A percentile compares a stretch with the other conserved stretches of the same genome.
Conservation (phyloP, 2,888 invertebrate genomes). For the Panorpa germanica region DNA sequence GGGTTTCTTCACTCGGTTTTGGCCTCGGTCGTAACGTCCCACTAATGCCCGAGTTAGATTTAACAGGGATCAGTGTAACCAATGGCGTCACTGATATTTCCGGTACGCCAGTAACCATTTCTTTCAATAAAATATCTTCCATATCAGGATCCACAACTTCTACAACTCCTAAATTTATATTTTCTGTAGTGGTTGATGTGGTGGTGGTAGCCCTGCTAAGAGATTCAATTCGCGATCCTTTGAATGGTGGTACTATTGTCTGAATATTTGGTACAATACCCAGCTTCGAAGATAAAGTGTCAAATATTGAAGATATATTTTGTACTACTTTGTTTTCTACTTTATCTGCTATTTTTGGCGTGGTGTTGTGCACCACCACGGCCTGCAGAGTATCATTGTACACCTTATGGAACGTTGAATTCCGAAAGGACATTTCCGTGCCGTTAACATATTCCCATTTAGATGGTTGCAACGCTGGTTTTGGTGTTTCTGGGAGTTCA, state of each 20-base stretch:
- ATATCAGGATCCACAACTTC: slow-evolving; percentile 25
- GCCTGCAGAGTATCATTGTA: slow-evolving; percentile 43
- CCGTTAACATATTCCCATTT: slow-evolving; percentile 39
- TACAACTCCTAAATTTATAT: slow-evolving; percentile 21
- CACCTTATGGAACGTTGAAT: slow-evolving; percentile 30
- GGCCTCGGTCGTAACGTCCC: slow-evolving; percentile 39
- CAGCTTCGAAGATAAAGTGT: slow-evolving; percentile 35
- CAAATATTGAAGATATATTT: slow-evolving; percentile 44
- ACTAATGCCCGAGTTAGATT: slow-evolving; percentile 60
- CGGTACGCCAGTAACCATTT: slow-evolving; percentile 19
- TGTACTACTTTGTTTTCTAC: slow-evolving; percentile 20
- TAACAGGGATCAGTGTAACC: slow-evolving; percentile 53
- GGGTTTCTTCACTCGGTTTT: too few relatives aligned
- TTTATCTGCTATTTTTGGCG: slow-evolving; percentile 2
- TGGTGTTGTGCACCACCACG: slow-evolving; percentile 27
- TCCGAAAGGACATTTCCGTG: slow-evolving; percentile 18
- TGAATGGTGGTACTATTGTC: slow-evolving; percentile 20
- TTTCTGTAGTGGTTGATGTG: slow-evolving; percentile 8
- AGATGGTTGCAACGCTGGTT: slow-evolving; percentile 15
- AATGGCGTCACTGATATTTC: slow-evolving; percentile 17
- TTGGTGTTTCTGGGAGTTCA: slow-evolving; percentile 8
- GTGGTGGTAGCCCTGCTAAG: slow-evolving; percentile 1
- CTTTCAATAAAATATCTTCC: slow-evolving; percentile 23
- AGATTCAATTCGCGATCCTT: slow-evolving; percentile 18
- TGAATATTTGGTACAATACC: slow-evolving; percentile 22